These are phyloP conservation scores for Megalurothrips usitatus DNA, from an alignment of 2,888 invertebrate species.

Conservation along the genomic window DNA sequence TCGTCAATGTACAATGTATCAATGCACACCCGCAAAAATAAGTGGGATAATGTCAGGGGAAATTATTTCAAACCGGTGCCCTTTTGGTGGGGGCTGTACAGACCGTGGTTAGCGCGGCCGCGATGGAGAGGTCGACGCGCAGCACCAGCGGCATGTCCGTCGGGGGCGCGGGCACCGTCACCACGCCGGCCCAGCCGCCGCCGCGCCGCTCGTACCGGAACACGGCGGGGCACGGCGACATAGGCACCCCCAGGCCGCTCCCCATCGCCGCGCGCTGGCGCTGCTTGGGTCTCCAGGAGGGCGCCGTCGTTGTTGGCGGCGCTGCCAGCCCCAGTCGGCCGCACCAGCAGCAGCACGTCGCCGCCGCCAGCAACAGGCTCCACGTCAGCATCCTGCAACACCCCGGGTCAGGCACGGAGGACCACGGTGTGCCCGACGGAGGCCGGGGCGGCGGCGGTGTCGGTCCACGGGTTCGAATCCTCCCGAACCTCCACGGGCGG, in stretches of 20 bases:
- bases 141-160: constrained; percentile 32
- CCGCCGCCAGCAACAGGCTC: neutral
- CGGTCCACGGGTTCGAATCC: too few species aligned
- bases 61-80: too few species aligned
- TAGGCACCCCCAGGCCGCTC: constrained; percentile 37
- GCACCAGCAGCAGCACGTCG: neutral
- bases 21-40: too few species aligned
- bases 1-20: too few species aligned
- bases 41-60: too few species aligned
- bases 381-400: neutral
- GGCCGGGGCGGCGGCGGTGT: too few species aligned
- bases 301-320: neutral
- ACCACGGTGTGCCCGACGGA: too few species aligned
- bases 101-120: constrained; percentile 5
- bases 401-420: neutral
- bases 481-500: neutral
- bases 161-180: constrained; percentile 33
- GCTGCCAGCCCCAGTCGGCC: neutral
- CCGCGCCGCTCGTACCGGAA: constrained; percentile 34
- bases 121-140: constrained; percentile 17
- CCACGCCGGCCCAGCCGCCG: constrained; percentile 35
- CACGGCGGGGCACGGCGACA: constrained; percentile 33
- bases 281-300: constrained; percentile 27
- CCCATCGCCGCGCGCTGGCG: constrained; percentile 36
- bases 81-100: too few species aligned